A percentile compares a stretch with the other conserved stretches of the same genome.
phyloP scores from a whole-genome alignment of 2,888 invertebrate species.

The Luffia ferchaultella region DNA sequence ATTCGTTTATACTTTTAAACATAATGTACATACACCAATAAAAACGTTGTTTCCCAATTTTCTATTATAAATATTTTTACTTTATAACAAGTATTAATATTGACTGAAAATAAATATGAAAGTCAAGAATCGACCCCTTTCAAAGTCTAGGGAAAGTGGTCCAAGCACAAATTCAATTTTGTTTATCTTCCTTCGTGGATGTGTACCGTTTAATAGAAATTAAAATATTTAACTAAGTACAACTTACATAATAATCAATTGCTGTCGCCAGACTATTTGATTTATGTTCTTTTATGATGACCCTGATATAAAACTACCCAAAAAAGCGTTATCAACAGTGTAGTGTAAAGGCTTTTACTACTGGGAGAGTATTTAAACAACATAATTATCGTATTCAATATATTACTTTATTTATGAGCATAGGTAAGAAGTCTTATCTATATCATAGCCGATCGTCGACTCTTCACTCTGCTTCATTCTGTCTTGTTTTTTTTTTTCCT shows the following conservation, averaged over 20 bases:
- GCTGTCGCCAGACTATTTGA: no score
- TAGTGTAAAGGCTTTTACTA: not conserved
- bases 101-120: not conserved
- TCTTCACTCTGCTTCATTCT: no score
- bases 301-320: no score
- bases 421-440: no score
- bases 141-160: not conserved
- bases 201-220: not conserved
- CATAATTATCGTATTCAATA: no score
- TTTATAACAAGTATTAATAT: not conserved
- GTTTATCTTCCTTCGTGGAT: not conserved
- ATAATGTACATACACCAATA: not conserved
- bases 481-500: no score
- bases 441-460: no score
- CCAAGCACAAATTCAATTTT: not conserved
- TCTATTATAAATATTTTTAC: not conserved
- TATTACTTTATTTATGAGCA: no score
- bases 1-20: not conserved
- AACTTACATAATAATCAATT: not conserved
- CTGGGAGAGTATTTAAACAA: not conserved
- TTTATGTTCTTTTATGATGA: no score
- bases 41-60: not conserved
- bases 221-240: not conserved
- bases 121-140: not conserved
- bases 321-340: not conserved